phyloP scores from a whole-genome alignment of 2,113 vertebrate species.

The Fregetta grallaria region DNA sequence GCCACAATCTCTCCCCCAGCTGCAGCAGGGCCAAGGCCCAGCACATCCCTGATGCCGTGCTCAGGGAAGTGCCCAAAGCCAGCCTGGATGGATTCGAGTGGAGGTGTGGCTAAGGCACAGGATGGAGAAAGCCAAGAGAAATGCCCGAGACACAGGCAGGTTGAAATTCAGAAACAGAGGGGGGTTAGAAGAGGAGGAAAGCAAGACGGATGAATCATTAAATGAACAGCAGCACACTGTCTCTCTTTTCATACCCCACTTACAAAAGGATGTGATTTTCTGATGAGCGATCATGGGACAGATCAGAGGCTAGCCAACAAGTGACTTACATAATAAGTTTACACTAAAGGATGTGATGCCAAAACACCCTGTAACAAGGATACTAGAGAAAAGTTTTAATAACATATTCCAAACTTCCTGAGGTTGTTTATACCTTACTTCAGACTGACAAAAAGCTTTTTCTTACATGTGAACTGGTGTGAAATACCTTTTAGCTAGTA shows the following conservation, averaged over 20 bases:
- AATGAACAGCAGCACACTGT: background rate
- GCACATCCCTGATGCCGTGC: background rate
- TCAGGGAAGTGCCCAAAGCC: background rate
- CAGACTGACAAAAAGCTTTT: slow-evolving; percentile 59
- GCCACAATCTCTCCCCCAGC: background rate
- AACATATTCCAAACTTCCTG: slow-evolving; percentile 75
- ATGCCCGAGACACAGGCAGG: background rate
- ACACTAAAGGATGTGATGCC: background rate
- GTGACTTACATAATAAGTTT: slow-evolving; percentile 12
- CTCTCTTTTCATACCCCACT: background rate
- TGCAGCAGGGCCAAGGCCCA: background rate
- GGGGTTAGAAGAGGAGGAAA: background rate
- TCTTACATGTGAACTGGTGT: slow-evolving; percentile 7
- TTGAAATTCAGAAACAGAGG: background rate
- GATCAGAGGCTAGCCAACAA: background rate
- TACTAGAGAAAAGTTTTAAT: slow-evolving; percentile 50
- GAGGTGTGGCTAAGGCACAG: background rate
- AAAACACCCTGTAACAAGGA: slow-evolving; percentile 36
- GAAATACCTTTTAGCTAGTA: slow-evolving; percentile 19
- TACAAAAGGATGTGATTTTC: background rate
- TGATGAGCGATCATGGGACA: background rate
- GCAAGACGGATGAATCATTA: background rate
- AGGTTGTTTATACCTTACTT: slow-evolving; percentile 66
- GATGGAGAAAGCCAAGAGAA: background rate
- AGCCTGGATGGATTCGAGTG: background rate